Conservation (phyloP, 2,113 vertebrate genomes). For the Passer montanus region DNA sequence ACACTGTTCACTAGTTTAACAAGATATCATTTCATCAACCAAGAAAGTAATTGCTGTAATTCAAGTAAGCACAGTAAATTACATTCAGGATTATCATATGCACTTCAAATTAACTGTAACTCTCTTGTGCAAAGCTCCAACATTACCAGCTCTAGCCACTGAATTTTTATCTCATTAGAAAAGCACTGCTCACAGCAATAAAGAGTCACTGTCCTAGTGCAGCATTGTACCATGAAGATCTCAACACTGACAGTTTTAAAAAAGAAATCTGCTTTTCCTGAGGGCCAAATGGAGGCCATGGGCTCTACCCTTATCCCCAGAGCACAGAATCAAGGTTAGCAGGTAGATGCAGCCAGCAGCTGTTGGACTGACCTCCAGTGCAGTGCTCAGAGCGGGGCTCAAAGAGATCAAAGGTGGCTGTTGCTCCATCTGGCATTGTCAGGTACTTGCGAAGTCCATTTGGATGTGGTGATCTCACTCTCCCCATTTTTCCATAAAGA, state of each 20-base stretch:
- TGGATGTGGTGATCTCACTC: slow-evolving; percentile 92
- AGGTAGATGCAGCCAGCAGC: background rate
- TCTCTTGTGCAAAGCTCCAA: background rate
- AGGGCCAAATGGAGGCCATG: background rate
- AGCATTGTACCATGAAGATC: background rate
- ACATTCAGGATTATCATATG: slow-evolving; percentile 11
- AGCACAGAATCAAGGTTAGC: background rate
- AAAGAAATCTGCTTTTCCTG: background rate
- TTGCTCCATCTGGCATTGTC: slow-evolving; percentile 94
- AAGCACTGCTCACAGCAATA: background rate
- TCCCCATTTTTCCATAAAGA: slow-evolving; percentile 94
- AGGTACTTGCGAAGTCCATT: slow-evolving; percentile 92
- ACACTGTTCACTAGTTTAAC: slow-evolving; percentile 29
- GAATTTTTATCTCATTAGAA: slow-evolving; percentile 1
- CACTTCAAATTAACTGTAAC: background rate
- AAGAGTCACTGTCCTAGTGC: background rate
- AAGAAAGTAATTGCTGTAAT: slow-evolving; percentile 32
- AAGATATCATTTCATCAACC: slow-evolving; percentile 31
- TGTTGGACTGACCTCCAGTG: slow-evolving; percentile 85
- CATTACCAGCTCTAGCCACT: background rate
- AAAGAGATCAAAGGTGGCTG: slow-evolving; percentile 96
- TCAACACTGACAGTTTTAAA: background rate
- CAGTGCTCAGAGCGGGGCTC: slow-evolving; percentile 89
- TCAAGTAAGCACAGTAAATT: slow-evolving; percentile 30
- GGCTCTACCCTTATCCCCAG: background rate